Evolutionary conservation across 2,888 invertebrate genomes (phyloP).

Genomic region (Lycocerus yunnanus): DNA sequence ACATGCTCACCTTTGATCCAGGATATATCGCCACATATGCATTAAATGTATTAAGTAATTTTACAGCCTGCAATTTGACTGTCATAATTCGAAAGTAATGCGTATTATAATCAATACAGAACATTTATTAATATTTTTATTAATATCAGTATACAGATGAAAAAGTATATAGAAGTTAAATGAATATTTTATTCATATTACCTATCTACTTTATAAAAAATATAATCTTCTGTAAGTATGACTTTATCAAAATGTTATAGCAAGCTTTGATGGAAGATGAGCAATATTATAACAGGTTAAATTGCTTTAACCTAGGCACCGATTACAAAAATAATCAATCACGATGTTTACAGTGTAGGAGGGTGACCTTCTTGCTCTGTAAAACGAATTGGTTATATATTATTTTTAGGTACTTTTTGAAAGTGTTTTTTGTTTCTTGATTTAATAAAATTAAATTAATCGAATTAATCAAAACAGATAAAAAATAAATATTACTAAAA

Average conservation of each 20-base stretch:
- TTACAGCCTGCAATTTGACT: constrained; percentile 22
- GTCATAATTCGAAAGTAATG: constrained; percentile 19
- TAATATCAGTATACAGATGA: background rate
- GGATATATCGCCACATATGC: constrained; percentile 25
- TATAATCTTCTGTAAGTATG: background rate
- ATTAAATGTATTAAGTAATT: constrained; percentile 28
- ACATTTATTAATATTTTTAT: background rate
- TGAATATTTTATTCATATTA: background rate
- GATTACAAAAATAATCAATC: constrained; percentile 41
- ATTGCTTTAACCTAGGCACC: constrained; percentile 30
- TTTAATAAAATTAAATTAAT: background rate
- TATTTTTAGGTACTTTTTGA: background rate
- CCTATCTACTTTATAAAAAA: background rate
- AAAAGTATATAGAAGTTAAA: background rate
- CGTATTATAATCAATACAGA: constrained; percentile 5
- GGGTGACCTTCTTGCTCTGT: constrained; percentile 37
- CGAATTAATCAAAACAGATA: background rate
- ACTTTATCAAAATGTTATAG: background rate
- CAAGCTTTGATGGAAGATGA: constrained; percentile 4
- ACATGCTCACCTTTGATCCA: constrained; percentile 34
- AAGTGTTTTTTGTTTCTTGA: constrained; percentile 11
- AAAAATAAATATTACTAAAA: background rate
- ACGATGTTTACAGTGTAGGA: constrained; percentile 34
- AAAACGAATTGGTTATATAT: constrained; percentile 26
- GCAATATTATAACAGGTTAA: constrained; percentile 22